Conservation (phyloP, 2,797 vertebrate genomes). For the Percopsis omiscomaycus region DNA sequence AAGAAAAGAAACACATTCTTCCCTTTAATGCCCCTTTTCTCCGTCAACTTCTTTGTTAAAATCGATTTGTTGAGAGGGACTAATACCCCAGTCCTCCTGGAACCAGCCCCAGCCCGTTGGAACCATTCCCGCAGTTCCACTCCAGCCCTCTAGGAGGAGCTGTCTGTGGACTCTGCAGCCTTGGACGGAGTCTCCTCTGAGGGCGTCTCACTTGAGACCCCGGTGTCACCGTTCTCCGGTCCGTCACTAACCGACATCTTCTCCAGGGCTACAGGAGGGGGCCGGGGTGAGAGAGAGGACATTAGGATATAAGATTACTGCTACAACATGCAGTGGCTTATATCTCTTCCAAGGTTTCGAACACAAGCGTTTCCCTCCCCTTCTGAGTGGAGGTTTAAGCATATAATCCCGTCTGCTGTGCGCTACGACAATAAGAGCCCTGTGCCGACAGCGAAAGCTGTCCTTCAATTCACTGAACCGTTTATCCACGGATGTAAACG, state of each 20-base stretch:
- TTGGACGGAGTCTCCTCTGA: conserved; percentile 83
- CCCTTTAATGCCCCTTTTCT: conserved; percentile 10
- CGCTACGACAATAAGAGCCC: no score
- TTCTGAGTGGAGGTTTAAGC: no score
- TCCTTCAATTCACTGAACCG: no score
- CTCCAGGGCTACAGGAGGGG: conserved; percentile 80
- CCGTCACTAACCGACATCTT: conserved; percentile 84
- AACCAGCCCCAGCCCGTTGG: not conserved
- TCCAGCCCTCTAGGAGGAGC: conserved; percentile 79
- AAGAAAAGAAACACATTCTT: not conserved
- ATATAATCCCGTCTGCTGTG: no score
- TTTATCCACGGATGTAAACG: no score
- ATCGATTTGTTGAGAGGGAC: conserved; percentile 26
- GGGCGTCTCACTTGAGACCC: conserved; percentile 78
- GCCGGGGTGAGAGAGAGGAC: conserved; percentile 3
- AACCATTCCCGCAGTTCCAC: not conserved
- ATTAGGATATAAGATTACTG: conserved; percentile 1
- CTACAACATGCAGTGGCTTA: not conserved
- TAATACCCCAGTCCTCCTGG: not conserved
- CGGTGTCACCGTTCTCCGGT: conserved; percentile 86
- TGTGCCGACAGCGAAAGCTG: no score
- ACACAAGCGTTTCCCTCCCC: no score
- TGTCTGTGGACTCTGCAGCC: conserved; percentile 77
- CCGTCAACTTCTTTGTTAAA: not conserved
- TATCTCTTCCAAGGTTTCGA: no score